Evolutionary conservation across 2,797 vertebrate genomes (phyloP), one percentile per base, ranked within the genome.

Genomic region (Hafferia zeledoni): DNA sequence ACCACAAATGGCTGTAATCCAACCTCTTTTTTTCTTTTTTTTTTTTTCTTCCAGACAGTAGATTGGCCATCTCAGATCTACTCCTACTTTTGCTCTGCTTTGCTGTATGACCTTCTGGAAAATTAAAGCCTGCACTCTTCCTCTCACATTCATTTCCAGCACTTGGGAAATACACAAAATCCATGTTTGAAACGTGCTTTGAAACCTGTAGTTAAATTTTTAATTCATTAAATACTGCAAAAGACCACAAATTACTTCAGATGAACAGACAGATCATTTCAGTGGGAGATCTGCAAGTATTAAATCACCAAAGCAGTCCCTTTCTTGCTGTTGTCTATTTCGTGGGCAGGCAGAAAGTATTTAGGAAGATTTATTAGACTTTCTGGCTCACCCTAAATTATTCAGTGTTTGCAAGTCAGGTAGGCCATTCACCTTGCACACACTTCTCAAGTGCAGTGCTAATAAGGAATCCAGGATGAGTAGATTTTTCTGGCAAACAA

Each of bases 331-430:
- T 44, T 18, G 0, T 30, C 61, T 74, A 9, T 49, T 87, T 39
- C 31, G n/a, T 46, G 92, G 33, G 28, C 53, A 89, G 53, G n/a
- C 1, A 89, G 37, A 64, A 92, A 75, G 37, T 24, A 86, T 53
- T 70, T 55, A n/a, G 35, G 57, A 82, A 88, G 84, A 87, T 75
- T 76, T 60, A 82, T 79, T 64, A 70, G 53, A 83, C 35, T 85
- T 89, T 72, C 53, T 75, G n/a, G 19, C 19, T 95, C 74, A 82
- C 55, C 17, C 75, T 65, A 53, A 80, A 95, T 89, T 95, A 93
- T 93, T 94, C 57, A 78, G 24, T 78, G 49, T 67, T 92, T 74
- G 44, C 75, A 74, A 83, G 49, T 67, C 86, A 89, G 70, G 60
- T 6, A 77, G 76, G 78, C 53, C 84, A 91, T 80, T 92, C 83